Evolutionary conservation across 2,797 vertebrate genomes (phyloP).

Genomic region (Coregonus ussuriensis): DNA sequence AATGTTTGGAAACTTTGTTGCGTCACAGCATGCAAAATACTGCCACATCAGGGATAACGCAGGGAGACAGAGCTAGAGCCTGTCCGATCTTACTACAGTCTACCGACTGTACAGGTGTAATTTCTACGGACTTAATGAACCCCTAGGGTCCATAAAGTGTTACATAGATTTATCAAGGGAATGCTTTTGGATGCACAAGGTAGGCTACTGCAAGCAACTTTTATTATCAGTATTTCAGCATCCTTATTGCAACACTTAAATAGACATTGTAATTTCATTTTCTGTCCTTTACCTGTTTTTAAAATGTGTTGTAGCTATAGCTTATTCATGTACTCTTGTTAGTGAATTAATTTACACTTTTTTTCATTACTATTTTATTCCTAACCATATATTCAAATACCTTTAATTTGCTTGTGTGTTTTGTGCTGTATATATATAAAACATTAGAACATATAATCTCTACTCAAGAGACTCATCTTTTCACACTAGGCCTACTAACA

Average conservation of each 20-base stretch:
- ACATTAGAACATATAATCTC: not conserved
- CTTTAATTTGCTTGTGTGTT: not conserved
- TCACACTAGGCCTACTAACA: not conserved
- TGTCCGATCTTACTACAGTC: not conserved
- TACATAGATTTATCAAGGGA: not conserved
- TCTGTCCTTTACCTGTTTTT: not conserved
- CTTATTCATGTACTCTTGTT: not conserved
- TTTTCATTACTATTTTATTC: not conserved
- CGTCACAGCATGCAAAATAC: slow-evolving; percentile 74
- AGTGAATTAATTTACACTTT: not conserved
- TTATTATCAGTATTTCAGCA: not conserved
- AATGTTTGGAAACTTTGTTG: slow-evolving; percentile 60
- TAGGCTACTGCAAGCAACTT: not conserved
- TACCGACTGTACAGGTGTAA: not conserved
- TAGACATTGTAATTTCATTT: not conserved
- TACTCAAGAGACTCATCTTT: not conserved
- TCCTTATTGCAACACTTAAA: not conserved
- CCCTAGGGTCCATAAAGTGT: not conserved
- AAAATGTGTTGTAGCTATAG: not conserved
- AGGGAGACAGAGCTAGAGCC: not conserved
- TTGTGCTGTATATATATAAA: not conserved
- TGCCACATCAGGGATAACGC: slow-evolving; percentile 19
- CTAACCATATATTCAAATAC: not conserved
- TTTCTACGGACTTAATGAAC: not conserved
- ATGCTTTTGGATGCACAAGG: not conserved